Evolutionary conservation across 92 coral and sea anemone genomes (phyloP).

Genomic region (Montipora capitata): DNA sequence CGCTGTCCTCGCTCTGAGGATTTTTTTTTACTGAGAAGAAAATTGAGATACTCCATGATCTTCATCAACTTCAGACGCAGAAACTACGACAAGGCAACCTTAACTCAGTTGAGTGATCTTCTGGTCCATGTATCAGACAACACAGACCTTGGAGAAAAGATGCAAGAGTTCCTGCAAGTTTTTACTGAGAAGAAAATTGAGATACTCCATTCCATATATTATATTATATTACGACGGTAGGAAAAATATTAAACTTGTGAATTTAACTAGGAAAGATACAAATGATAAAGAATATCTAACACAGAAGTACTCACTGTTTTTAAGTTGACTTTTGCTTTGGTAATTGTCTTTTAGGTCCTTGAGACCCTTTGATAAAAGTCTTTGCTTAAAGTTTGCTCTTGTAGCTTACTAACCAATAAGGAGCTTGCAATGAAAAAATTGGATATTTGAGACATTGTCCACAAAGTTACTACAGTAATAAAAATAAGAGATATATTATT

Average conservation of each 20-base stretch:
- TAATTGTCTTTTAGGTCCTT: too few species aligned
- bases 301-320: too few species aligned
- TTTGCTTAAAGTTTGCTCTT: too few species aligned
- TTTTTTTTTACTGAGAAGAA: not conserved
- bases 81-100: slow-evolving; percentile 81
- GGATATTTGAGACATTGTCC: too few species aligned
- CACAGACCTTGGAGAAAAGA: slow-evolving; percentile 28
- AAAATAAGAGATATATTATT: not conserved
- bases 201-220: slow-evolving; percentile 73
- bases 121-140: slow-evolving; percentile 54
- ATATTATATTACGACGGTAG: slow-evolving; percentile 70
- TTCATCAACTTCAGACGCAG: slow-evolving; percentile 59
- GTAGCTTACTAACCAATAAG: too few species aligned
- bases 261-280: too few species aligned
- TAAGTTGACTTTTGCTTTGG: too few species aligned
- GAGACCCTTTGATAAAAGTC: too few species aligned
- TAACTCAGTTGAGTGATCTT: slow-evolving; percentile 70
- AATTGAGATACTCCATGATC: slow-evolving; percentile 54
- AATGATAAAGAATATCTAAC: too few species aligned
- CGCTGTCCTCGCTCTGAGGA: not conserved
- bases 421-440: too few species aligned
- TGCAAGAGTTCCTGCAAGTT: not conserved
- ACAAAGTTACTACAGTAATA: too few species aligned
- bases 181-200: not conserved
- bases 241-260: not conserved